phyloP scores from a whole-genome alignment of 2,113 vertebrate species.

The Eptesicus fuscus region DNA sequence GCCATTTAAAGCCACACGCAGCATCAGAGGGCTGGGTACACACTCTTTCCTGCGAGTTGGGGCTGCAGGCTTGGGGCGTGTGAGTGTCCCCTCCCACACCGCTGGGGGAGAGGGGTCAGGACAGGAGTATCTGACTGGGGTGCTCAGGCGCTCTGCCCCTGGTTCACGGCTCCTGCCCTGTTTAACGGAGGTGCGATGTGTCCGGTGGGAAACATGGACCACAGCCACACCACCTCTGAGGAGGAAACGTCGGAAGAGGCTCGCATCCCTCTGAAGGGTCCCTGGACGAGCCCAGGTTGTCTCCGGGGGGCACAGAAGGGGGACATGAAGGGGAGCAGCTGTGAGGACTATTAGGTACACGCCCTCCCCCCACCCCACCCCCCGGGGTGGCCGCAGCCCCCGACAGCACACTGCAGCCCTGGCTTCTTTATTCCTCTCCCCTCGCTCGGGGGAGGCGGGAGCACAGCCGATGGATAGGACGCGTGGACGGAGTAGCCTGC shows the following conservation, averaged over 20 bases:
- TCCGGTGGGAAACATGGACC: constrained; percentile 74
- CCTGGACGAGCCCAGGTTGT: constrained; percentile 31
- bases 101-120: constrained; percentile 59
- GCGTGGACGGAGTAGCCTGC: constrained; percentile 80
- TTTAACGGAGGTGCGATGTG: constrained; percentile 69
- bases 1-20: constrained; percentile 68
- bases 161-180: constrained; percentile 77
- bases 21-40: constrained; percentile 59
- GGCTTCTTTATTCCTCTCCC: constrained; percentile 73
- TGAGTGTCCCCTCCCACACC: constrained; percentile 76
- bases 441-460: constrained; percentile 77
- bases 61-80: constrained; percentile 51
- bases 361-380: no score
- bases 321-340: constrained; percentile 48
- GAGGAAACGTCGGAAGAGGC: background rate
- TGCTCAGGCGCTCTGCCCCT: constrained; percentile 69
- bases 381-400: constrained; percentile 71
- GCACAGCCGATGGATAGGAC: constrained; percentile 87
- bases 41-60: constrained; percentile 49
- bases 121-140: constrained; percentile 78
- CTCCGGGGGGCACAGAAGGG: background rate
- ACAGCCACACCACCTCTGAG: background rate
- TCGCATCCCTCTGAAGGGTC: constrained; percentile 62
- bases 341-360: constrained; percentile 63
- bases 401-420: constrained; percentile 46